phyloP scores from a whole-genome alignment of 1,140 invertebrate species.

The Rhysida immarginata region DNA sequence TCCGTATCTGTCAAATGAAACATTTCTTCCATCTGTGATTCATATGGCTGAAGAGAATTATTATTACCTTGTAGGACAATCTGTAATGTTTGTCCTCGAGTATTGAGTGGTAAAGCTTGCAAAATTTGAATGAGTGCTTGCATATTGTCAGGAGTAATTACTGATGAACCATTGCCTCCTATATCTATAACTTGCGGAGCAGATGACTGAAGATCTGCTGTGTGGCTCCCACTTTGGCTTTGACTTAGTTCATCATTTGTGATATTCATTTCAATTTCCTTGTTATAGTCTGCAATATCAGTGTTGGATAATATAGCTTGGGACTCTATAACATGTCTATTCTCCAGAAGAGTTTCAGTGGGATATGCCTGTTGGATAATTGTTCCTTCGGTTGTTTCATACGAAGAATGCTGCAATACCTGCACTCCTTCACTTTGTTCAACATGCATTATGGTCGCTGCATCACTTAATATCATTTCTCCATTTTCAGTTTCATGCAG shows the following conservation, averaged over 20 bases:
- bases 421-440: neutral
- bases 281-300: neutral
- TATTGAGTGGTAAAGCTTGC: slow-evolving; percentile 4
- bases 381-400: neutral
- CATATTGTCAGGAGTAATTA: slow-evolving; percentile 6
- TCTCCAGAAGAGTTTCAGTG: neutral
- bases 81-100: slow-evolving; percentile 4
- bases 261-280: neutral
- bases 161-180: neutral
- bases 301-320: too few species aligned
- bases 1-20: neutral
- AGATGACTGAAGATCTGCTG: neutral
- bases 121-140: slow-evolving; percentile 9
- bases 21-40: neutral
- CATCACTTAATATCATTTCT: neutral
- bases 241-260: neutral
- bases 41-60: too few species aligned
- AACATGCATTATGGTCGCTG: neutral
- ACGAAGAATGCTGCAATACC: neutral
- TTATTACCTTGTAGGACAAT: slow-evolving; percentile 1
- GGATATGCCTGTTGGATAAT: neutral
- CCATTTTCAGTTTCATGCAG: neutral
- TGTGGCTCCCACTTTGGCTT: neutral
- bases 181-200: slow-evolving; percentile 8
- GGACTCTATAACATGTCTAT: neutral